Evolutionary conservation across 2,797 vertebrate genomes (phyloP), one percentile per base, ranked within the genome.

Genomic region (Phataginus tricuspis): DNA sequence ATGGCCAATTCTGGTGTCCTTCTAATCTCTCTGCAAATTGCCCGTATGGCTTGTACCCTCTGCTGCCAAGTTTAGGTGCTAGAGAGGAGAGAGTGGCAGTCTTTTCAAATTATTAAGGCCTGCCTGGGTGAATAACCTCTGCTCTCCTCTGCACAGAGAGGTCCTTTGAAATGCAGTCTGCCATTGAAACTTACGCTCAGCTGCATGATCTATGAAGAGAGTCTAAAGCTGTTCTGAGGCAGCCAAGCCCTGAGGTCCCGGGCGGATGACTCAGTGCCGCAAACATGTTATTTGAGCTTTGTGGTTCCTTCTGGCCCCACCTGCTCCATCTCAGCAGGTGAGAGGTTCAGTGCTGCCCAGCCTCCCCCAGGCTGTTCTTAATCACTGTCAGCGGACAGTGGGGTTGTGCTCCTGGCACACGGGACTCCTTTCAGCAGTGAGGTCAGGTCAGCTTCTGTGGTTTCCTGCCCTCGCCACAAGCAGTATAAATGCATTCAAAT

Each of bases 101-200:
- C 86, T 90, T 96, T 97, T 97, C 49, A 90, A 96, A 93, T 3
- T 66, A 87, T 31, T 15, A 49, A 85, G 68, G 45, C 86, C 10
- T 31, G 42, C 84, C 31, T n/a, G 27, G 64, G 84, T 63, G 86
- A 91, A 82, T 61, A 61, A 63, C 91, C 94, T 92, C 59, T 49
- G 59, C 71, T 87, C 53, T 23, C 45, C 11, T 71, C 45, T 45
- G 39, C 83, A 31, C 79, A 1, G 45, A 91, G 80, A 34, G 27
- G 37, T 49, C 89, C 94, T 98, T 97, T 98, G 92, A 97, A 95
- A 90, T 93, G 71, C 61, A 55, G 79, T 39, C 84, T 87, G 75
- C 83, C 27, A 25, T 86, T 19, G 79, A 90, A 91, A 71, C 39
- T 31, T 15, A 25, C 86, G 29, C 83, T 91, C 61, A 45, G 83